Percentiles rank a stretch among this genome's conserved stretches.
Evolutionary conservation across 1,140 invertebrate genomes (phyloP).

Genomic region (Linepithema humile): DNA sequence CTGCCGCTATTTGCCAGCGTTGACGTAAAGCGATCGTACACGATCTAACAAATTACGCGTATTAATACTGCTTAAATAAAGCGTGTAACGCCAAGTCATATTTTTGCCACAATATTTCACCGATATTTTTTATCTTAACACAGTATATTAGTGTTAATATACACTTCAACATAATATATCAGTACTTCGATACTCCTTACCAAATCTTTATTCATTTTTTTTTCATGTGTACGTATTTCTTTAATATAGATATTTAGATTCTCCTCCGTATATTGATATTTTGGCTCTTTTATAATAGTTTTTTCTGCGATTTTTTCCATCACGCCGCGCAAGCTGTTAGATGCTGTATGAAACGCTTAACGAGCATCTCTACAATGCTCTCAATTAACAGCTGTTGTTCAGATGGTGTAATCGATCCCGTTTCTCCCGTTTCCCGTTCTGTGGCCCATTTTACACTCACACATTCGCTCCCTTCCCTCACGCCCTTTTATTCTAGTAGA

Average conservation of each 20-base stretch:
- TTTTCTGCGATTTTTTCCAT: not conserved
- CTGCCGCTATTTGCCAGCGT: constrained; percentile 21
- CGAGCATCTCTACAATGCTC: not conserved
- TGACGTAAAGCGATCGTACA: constrained; percentile 28
- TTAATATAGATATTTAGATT: too few species aligned
- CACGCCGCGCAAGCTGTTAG: constrained; percentile 7
- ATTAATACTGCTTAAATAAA: not conserved
- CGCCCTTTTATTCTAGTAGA: not conserved
- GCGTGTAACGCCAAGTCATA: not conserved
- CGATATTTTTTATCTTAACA: not conserved
- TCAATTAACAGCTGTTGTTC: constrained; percentile 26
- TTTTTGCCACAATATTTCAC: not conserved
- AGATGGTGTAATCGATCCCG: not conserved
- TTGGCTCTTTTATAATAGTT: not conserved
- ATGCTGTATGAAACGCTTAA: constrained; percentile 36
- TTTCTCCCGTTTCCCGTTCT: not conserved
- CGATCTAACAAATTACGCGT: constrained; percentile 21
- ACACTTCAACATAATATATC: too few species aligned
- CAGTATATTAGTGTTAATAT: too few species aligned
- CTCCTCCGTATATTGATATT: not conserved
- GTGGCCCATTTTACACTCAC: not conserved
- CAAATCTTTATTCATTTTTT: too few species aligned
- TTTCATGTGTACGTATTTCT: too few species aligned
- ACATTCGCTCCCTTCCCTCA: not conserved
- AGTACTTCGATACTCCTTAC: too few species aligned